Evolutionary conservation across 2,797 vertebrate species (phyloP).

Genomic region (Amblyopsis hoosieri): DNA sequence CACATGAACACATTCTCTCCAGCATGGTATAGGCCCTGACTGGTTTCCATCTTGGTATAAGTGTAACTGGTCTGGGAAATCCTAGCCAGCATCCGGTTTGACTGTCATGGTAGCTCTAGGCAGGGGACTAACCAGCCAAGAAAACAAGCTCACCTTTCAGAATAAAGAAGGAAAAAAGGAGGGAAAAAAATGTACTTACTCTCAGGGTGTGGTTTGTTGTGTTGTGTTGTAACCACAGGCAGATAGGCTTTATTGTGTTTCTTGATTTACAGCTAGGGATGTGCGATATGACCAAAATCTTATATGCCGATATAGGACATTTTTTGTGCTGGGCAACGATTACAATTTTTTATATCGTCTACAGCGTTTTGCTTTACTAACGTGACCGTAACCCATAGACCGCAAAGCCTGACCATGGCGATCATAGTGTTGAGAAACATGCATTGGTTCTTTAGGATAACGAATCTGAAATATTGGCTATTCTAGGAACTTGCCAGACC

Average conservation of each 20-base stretch:
- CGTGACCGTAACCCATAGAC: no score
- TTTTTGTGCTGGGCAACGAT: no score
- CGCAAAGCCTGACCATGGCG: no score
- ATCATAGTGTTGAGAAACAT: no score
- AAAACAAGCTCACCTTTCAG: conserved; percentile 69
- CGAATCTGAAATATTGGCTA: no score
- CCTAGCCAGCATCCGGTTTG: conserved; percentile 54
- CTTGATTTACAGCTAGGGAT: no score
- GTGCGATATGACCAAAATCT: no score
- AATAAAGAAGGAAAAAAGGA: conserved; percentile 14
- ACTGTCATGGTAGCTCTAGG: conserved; percentile 63
- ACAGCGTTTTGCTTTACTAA: no score
- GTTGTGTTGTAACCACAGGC: not conserved
- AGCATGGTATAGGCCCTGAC: conserved; percentile 50
- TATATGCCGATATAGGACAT: no score
- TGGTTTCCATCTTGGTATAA: conserved; percentile 42
- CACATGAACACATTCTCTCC: conserved; percentile 24
- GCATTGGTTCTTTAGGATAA: no score
- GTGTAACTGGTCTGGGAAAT: conserved; percentile 65
- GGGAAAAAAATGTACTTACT: conserved; percentile 26
- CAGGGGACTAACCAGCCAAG: conserved; percentile 63
- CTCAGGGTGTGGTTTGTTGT: conserved; percentile 44
- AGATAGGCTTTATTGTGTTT: not conserved
- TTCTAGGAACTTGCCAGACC: no score
- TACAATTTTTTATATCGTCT: no score